A percentile compares a stretch with the other conserved stretches of the same genome.
Conservation (phyloP, 1,140 invertebrate species). For the Lithobius niger region DNA sequence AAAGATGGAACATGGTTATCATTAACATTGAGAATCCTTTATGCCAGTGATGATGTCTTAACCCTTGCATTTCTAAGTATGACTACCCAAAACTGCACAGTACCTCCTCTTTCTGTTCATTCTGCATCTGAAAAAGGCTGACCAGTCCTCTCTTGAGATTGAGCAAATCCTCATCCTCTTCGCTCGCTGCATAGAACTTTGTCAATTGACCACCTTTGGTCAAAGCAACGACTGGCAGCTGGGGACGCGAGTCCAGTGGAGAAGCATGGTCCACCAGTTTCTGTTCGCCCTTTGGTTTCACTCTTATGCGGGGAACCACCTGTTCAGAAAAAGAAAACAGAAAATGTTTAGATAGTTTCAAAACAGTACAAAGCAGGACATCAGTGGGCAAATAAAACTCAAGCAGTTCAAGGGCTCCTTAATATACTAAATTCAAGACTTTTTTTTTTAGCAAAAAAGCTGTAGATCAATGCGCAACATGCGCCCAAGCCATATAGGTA, state of each 20-base stretch:
- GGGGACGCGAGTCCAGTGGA: not conserved
- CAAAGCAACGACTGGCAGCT: not conserved
- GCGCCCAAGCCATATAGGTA: too few relatives aligned
- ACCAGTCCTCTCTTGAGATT: conserved; percentile 3
- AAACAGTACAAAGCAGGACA: too few relatives aligned
- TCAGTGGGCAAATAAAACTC: too few relatives aligned
- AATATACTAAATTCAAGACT: too few relatives aligned
- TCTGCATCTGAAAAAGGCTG: not conserved
- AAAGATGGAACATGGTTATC: too few relatives aligned
- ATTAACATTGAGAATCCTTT: too few relatives aligned
- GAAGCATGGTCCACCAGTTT: not conserved
- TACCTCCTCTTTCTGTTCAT: conserved; percentile 8
- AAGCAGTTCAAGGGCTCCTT: too few relatives aligned
- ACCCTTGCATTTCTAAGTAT: too few relatives aligned
- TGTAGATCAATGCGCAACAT: too few relatives aligned
- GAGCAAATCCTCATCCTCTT: not conserved
- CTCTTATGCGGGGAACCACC: not conserved
- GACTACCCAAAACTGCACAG: conserved; percentile 5
- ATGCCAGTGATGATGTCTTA: too few relatives aligned
- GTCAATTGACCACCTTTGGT: not conserved
- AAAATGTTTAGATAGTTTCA: not conserved
- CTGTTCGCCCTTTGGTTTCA: not conserved
- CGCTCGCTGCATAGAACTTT: not conserved
- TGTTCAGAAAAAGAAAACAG: not conserved
- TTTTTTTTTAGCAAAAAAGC: too few relatives aligned